Base-by-base conservation (phyloP, 2,888 invertebrate genomes). In the Stenurella melanura region DNA sequence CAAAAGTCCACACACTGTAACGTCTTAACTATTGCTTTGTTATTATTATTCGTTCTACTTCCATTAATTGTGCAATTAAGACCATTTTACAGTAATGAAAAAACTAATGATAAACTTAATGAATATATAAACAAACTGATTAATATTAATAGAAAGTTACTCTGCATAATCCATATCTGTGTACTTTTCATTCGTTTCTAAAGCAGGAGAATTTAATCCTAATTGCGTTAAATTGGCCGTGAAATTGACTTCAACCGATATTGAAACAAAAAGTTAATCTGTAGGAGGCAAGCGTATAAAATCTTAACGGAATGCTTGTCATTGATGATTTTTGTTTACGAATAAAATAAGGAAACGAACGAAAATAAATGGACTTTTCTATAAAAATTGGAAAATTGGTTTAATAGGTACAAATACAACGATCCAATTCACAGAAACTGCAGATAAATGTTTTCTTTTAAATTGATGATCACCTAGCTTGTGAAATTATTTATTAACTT, bases 201-300 rank as follows among this genome's bases (percentile, higher is more conserved):
- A 70, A 69, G 30, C 42, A 17, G 42, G 58, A 38, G 15, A 70
- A 70, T 60, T 60, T 70, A 60, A 60, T 58, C 38, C 60, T 61
- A 70, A 77, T 77, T 71, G 74, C 42, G 66, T 74, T 68, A 66
- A 77, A 77, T 71, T 71, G 77, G 34, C 71, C 71, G 74, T 77
- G 74, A 77, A 77, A 77, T 77, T 60, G 34, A 60, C 18, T 70
- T 42, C 10, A 69, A 42, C 60, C 60, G 21, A 42, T 70, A 70
- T 60, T 38, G 60, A 60, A 70, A 50, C 60, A 60, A 70, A 70
- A 60, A 42, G 70, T 58, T 70, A 58, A 60, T 70, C 42, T 60
- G 21, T 61, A 21, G n/a, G 38, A 60, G 42, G 21, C 12, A 19
- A 57, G 26, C 60, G 42, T 42, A 42, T 42, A 42, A 50, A 50